Conservation (phyloP, 92 coral and sea anemone genomes). For the Phymanthus crucifer region DNA sequence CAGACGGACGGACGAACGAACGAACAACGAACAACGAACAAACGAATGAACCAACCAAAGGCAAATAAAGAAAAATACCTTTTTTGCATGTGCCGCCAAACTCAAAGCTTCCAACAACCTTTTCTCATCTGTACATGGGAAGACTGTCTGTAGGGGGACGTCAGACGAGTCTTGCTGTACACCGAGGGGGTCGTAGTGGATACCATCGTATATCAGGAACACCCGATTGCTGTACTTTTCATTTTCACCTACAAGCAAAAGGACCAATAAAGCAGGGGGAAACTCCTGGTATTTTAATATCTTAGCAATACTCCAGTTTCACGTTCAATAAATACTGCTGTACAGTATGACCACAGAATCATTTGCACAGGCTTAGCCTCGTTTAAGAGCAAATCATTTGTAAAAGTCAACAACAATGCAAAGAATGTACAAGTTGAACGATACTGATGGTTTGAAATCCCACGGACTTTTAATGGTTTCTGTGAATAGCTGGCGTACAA, state of each 20-base stretch:
- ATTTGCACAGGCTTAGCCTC: too few species aligned
- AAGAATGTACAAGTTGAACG: too few species aligned
- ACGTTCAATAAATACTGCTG: too few species aligned
- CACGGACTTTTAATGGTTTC: too few species aligned
- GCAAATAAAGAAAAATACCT: conserved; percentile 39
- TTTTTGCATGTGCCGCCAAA: conserved; percentile 78
- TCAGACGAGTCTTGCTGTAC: conserved; percentile 49
- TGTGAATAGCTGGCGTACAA: too few species aligned
- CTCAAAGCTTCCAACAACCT: conserved; percentile 77
- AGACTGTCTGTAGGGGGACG: conserved; percentile 78
- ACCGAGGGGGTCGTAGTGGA: conserved; percentile 96
- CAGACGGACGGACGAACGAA: neutral
- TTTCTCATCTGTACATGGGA: conserved; percentile 68
- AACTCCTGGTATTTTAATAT: too few species aligned
- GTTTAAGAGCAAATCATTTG: too few species aligned
- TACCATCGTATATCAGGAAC: conserved; percentile 86
- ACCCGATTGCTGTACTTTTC: conserved; percentile 69
- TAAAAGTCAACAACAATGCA: too few species aligned
- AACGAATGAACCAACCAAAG: neutral
- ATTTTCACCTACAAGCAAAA: conserved; percentile 68
- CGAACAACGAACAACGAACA: neutral
- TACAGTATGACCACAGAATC: too few species aligned
- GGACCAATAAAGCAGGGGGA: neutral
- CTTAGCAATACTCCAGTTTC: too few species aligned
- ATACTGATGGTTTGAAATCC: too few species aligned